A percentile compares a stretch with the other conserved stretches of the same genome.
These are phyloP conservation scores for Gasteruption jaculator DNA, from an alignment of 2,888 invertebrate genomes.

Conservation along the genomic window DNA sequence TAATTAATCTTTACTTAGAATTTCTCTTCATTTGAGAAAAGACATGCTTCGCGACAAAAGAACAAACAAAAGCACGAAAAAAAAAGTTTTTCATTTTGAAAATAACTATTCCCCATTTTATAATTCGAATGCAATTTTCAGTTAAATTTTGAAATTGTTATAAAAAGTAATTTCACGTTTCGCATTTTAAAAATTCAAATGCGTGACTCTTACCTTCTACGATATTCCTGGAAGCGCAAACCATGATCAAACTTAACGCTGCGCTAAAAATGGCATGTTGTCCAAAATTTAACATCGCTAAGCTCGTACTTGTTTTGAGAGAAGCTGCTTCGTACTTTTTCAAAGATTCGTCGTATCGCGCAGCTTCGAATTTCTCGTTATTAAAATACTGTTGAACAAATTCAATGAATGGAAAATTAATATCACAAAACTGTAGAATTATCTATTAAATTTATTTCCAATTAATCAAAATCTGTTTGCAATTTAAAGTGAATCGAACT, in stretches of 20 bases:
- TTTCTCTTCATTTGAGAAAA: background rate
- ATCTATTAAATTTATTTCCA: slow-evolving; percentile 1
- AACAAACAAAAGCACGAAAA: slow-evolving; percentile 7
- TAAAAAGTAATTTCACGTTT: slow-evolving; percentile 6
- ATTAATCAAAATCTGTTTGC: background rate
- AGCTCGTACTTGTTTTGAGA: slow-evolving; percentile 88
- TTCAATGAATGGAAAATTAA: slow-evolving; percentile 9
- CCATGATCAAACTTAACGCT: slow-evolving; percentile 90
- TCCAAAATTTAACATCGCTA: slow-evolving; percentile 93
- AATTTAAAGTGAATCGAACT: no score
- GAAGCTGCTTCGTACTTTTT: slow-evolving; percentile 88
- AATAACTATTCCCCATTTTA: no score
- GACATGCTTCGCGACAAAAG: no score
- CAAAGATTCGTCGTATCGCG: slow-evolving; percentile 80
- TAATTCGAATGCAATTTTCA: background rate
- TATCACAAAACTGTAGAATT: slow-evolving; percentile 2
- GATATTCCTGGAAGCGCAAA: slow-evolving; percentile 86
- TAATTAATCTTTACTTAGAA: slow-evolving; percentile 5
- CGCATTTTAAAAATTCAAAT: background rate
- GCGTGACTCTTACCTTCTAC: slow-evolving; percentile 62
- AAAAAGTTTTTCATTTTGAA: slow-evolving; percentile 7
- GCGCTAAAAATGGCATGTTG: slow-evolving; percentile 96
- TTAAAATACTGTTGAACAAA: slow-evolving; percentile 80
- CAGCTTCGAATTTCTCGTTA: slow-evolving; percentile 91
- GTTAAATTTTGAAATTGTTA: slow-evolving; percentile 1